These are phyloP conservation scores for Perccottus glenii DNA, from an alignment of 2,113 vertebrate genomes.

Conservation along the genomic window DNA sequence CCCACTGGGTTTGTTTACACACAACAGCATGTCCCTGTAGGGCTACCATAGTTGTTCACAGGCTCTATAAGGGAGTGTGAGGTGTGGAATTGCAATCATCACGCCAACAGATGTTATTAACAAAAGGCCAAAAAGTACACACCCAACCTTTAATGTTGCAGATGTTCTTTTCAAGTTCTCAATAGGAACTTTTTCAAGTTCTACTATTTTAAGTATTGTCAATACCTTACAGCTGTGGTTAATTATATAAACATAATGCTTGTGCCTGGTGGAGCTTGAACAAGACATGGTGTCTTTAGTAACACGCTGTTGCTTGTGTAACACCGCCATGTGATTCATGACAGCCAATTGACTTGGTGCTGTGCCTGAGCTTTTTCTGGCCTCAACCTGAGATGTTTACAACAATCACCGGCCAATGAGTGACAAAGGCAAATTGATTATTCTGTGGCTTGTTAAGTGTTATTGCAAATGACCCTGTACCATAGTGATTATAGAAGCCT, in stretches of 20 bases:
- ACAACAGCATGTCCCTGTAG: too few relatives aligned
- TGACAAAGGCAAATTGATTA: constrained; percentile 77
- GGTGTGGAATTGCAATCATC: too few relatives aligned
- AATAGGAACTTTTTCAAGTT: too few relatives aligned
- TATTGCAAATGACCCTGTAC: constrained; percentile 72
- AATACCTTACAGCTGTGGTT: too few relatives aligned
- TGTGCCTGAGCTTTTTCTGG: constrained; percentile 66
- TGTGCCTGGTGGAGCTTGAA: constrained; percentile 29
- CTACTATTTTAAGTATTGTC: too few relatives aligned
- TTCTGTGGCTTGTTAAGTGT: constrained; percentile 65
- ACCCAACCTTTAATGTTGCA: too few relatives aligned
- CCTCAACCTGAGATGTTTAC: constrained; percentile 73
- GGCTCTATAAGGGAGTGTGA: too few relatives aligned
- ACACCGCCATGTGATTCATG: constrained; percentile 69
- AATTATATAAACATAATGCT: neutral
- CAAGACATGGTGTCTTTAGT: constrained; percentile 58
- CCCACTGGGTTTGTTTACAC: too few relatives aligned
- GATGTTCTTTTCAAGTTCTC: too few relatives aligned
- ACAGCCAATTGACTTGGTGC: constrained; percentile 69
- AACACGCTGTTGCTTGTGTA: constrained; percentile 61
- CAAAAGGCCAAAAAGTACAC: neutral
- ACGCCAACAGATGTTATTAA: constrained; percentile 1
- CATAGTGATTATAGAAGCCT: constrained; percentile 66
- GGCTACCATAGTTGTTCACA: too few relatives aligned
- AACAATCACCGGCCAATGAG: constrained; percentile 68